phyloP scores from a whole-genome alignment of 1,140 invertebrate species.

The Zaprionus capensis region DNA sequence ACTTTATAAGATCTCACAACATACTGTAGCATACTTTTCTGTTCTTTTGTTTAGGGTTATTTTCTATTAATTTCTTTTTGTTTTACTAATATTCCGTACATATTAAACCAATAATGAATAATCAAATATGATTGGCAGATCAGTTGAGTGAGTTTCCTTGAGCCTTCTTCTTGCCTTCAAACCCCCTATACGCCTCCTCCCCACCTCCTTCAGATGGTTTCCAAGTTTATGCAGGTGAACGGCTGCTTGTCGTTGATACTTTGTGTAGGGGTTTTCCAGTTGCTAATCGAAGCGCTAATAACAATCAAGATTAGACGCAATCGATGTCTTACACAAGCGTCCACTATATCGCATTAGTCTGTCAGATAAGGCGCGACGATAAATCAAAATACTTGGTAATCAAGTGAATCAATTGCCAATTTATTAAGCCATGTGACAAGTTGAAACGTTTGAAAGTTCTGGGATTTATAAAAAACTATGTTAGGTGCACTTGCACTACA shows the following conservation, averaged over 20 bases:
- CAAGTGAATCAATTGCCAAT: slow-evolving; percentile 9
- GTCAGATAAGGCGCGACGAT: slow-evolving; percentile 14
- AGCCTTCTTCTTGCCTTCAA: no score
- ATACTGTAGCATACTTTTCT: neutral
- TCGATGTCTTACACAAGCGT: slow-evolving; percentile 26
- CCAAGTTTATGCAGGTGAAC: no score
- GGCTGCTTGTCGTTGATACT: no score
- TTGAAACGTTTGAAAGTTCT: neutral
- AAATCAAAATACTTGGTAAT: slow-evolving; percentile 18
- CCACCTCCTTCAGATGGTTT: no score
- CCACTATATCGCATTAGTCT: slow-evolving; percentile 12
- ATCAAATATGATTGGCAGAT: no score
- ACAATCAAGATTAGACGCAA: slow-evolving; percentile 30
- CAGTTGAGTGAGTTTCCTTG: no score
- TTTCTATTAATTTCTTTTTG: no score
- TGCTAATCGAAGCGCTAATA: slow-evolving; percentile 3
- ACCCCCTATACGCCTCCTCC: no score
- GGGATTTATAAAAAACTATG: neutral
- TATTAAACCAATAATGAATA: no score
- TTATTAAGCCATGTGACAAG: slow-evolving; percentile 42
- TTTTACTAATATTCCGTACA: no score
- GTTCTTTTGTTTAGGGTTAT: neutral
- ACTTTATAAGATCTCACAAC: neutral
- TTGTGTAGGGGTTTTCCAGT: neutral
- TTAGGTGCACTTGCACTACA: neutral